phyloP scores from a whole-genome alignment of 2,797 vertebrate genomes.

The Bradypodion ventrale region DNA sequence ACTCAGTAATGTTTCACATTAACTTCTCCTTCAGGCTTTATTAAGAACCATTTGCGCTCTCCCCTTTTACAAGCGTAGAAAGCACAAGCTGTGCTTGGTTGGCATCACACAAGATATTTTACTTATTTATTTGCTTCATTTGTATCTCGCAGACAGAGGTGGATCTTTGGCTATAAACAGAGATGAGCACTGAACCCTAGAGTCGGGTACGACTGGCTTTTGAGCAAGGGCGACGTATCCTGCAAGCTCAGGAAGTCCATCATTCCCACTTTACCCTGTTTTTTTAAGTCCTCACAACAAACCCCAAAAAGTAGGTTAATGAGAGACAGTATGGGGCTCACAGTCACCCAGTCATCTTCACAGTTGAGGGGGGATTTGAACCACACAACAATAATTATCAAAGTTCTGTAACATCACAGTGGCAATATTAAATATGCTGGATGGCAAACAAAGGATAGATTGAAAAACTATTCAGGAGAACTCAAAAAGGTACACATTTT shows the following conservation, averaged over 20 bases:
- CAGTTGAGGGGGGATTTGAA: background rate
- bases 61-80: background rate
- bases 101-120: background rate
- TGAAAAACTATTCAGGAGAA: background rate
- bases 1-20: conserved; percentile 5
- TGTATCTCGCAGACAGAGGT: background rate
- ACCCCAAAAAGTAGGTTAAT: background rate
- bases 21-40: background rate
- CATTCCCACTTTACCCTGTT: background rate
- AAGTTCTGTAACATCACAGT: background rate
- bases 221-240: too few relatives aligned
- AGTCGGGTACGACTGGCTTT: too few relatives aligned
- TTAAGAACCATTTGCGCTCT: background rate
- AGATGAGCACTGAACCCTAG: too few relatives aligned
- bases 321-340: background rate
- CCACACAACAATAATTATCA: background rate
- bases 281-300: too few relatives aligned
- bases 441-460: background rate
- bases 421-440: background rate
- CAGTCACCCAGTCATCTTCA: background rate
- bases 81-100: background rate
- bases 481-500: background rate
- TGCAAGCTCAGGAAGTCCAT: too few relatives aligned
- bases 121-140: background rate
- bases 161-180: too few relatives aligned